Evolutionary conservation across 2,797 vertebrate species (phyloP).

Genomic region (Aplochiton taeniatus): DNA sequence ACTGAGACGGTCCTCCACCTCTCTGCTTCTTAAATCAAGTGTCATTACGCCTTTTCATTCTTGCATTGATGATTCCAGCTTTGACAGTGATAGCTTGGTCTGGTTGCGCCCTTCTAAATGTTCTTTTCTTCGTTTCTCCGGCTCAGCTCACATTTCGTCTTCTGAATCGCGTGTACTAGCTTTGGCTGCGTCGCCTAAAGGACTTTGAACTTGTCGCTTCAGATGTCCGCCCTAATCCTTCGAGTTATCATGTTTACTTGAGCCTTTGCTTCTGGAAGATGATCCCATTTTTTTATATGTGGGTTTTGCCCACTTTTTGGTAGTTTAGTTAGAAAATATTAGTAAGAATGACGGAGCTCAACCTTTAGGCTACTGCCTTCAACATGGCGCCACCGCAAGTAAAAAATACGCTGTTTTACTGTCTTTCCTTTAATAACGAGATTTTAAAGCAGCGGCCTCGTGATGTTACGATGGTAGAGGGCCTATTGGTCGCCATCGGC

Average conservation of each 20-base stretch:
- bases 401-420: too few species aligned
- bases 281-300: not conserved
- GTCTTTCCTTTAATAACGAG: too few species aligned
- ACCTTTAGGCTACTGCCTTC: not conserved
- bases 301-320: not conserved
- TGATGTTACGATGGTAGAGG: too few species aligned
- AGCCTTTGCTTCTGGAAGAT: not conserved
- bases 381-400: not conserved
- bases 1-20: not conserved
- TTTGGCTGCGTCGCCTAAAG: not conserved
- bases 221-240: slow-evolving; percentile 10
- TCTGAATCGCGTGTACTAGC: too few species aligned
- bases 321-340: not conserved
- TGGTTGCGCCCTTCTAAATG: slow-evolving; percentile 6
- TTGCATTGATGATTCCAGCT: slow-evolving; percentile 8
- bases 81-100: not conserved
- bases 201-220: not conserved
- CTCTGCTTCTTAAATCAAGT: not conserved
- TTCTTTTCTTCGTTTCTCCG: slow-evolving; percentile 8
- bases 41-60: slow-evolving; percentile 9
- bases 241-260: not conserved
- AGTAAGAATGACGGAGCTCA: not conserved
- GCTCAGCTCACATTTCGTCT: slow-evolving; percentile 5
- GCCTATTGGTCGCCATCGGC: too few species aligned
- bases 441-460: too few species aligned